Percentiles rank a stretch among this genome's conserved stretches.
Conservation (phyloP, 2,113 vertebrate species). For the Callorhinus ursinus region DNA sequence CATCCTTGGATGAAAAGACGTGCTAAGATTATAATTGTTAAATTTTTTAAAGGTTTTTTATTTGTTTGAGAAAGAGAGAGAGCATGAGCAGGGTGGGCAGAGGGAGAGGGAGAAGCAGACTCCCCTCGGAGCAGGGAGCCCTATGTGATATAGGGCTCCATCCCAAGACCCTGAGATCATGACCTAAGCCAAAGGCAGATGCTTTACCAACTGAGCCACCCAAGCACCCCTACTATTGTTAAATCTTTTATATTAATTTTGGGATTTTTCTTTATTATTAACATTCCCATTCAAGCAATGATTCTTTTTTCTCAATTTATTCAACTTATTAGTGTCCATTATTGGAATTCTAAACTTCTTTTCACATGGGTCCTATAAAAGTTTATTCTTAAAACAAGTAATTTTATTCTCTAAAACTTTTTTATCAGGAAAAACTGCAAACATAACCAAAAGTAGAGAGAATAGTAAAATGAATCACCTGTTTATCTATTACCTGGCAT, state of each 20-base stretch:
- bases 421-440: neutral
- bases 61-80: neutral
- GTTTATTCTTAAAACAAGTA: neutral
- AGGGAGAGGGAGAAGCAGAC: neutral
- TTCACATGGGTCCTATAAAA: neutral
- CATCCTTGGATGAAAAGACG: neutral
- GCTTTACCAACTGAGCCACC: neutral
- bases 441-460: neutral
- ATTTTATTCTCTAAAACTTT: neutral
- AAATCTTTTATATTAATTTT: slow-evolving; percentile 5
- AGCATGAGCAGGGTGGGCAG: neutral
- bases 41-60: neutral
- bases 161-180: neutral
- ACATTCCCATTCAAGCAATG: neutral
- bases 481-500: neutral
- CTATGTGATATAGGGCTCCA: neutral
- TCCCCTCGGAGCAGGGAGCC: neutral
- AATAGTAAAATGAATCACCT: neutral
- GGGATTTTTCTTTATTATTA: neutral
- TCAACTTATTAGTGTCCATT: neutral
- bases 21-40: neutral
- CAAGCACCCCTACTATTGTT: neutral
- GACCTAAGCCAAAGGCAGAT: neutral
- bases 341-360: neutral
- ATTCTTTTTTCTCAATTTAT: neutral